Base-by-base conservation (phyloP, 1,140 invertebrate genomes). In the Charaxes varanes region DNA sequence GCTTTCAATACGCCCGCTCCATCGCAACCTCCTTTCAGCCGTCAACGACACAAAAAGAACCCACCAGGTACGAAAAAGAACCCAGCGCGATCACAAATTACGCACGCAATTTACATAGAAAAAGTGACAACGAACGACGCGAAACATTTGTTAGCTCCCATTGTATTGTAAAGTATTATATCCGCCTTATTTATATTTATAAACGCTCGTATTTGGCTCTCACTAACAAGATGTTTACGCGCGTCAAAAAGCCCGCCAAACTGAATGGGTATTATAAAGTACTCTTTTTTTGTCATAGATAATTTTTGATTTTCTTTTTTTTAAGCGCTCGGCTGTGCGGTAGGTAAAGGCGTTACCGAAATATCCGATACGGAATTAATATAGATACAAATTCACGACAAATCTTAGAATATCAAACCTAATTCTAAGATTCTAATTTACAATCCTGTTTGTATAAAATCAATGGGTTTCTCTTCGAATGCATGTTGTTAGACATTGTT, bases 211-310 rank as follows among this genome's bases (percentile, higher is more conserved):
- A 71, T 71, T 66, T 71, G 62, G 64, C 47, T 48, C 51, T 47
- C 50, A 61, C 67, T 71, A 71, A 71, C 67, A 71, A 71, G 67
- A 68, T 68, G 53, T 65, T 67, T 58, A 61, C 53, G 57, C 52
- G 41, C 57, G 63, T 67, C 67, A 62, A 56, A 62, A 50, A 53
- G 44, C 41, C 53, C 56, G 53, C 54, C 50, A 53, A 59, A 55
- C 49, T 28, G 38, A 32, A 41, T 32, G 27, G 27, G 27, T 15
- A 28, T 15, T 28, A 28, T 15, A 28, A 28, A 28, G 24, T 13
- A 28, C 13, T 15, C 13, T n/a, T 2, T 28, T 26, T 28, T 28
- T 28, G 27, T 21, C 38, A 33, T 41, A 41, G 38, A 41, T 4
- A 10, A 31, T 33, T 26, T 41, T 4, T n/a, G 7, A n/a, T 35